These are phyloP conservation scores for Sebastolobus alascanus DNA, from an alignment of 2,797 vertebrate species.

Conservation along the genomic window DNA sequence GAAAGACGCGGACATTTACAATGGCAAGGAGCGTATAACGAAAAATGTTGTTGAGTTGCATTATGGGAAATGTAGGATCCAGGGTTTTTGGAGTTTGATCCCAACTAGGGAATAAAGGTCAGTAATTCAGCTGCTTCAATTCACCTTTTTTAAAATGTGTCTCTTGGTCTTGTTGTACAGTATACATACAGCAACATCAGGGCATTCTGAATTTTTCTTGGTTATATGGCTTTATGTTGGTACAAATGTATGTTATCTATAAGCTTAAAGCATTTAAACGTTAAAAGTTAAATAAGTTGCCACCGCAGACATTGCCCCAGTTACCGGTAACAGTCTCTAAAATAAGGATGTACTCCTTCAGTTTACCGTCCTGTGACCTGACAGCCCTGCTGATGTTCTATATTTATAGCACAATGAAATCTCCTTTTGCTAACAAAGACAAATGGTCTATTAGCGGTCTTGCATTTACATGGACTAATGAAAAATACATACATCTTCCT, in stretches of 20 bases:
- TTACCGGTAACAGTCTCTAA: conserved; percentile 12
- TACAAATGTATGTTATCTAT: background rate
- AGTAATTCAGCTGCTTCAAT: background rate
- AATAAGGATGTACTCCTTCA: conserved; percentile 20
- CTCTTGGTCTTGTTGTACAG: background rate
- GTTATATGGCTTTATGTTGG: background rate
- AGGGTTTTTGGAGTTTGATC: background rate
- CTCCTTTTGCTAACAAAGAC: conserved; percentile 69
- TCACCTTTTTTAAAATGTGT: background rate
- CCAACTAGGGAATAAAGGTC: background rate
- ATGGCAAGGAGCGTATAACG: background rate
- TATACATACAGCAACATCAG: background rate
- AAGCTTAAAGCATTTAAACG: background rate
- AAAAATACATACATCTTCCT: conserved; percentile 78
- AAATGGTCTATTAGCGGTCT: conserved; percentile 75
- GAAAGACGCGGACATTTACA: background rate
- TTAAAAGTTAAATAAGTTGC: background rate
- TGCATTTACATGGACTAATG: conserved; percentile 81
- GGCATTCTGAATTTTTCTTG: background rate
- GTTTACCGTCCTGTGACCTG: conserved; percentile 26
- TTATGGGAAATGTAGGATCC: background rate
- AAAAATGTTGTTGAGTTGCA: background rate
- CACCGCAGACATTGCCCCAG: background rate
- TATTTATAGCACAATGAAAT: conserved; percentile 55
- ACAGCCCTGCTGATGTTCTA: conserved; percentile 39